Evolutionary conservation across 2,888 invertebrate genomes (phyloP).

Genomic region (Ypsolopha sequella): DNA sequence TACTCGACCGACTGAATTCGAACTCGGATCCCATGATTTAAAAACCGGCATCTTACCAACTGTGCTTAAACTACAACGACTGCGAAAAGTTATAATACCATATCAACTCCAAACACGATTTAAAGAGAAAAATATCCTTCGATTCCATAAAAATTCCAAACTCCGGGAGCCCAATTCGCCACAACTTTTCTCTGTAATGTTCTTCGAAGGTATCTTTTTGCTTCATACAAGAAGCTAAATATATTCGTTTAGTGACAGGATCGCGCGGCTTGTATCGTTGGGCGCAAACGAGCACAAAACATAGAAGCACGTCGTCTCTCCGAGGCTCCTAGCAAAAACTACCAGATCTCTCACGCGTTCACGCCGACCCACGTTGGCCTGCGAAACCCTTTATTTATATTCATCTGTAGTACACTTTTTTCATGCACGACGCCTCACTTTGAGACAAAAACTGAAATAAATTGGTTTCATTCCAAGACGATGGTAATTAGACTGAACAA

Average conservation of each 20-base stretch:
- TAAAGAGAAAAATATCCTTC: too few relatives aligned
- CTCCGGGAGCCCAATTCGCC: too few relatives aligned
- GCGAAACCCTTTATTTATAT: too few relatives aligned
- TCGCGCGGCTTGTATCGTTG: conserved; percentile 20
- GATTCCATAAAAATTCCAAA: too few relatives aligned
- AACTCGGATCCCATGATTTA: too few relatives aligned
- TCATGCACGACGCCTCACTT: conserved; percentile 27
- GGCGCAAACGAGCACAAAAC: conserved; percentile 28
- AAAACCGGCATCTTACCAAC: too few relatives aligned
- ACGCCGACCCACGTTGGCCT: conserved; percentile 18
- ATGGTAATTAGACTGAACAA: conserved; percentile 28
- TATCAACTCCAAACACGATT: too few relatives aligned
- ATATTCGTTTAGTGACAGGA: conserved; percentile 20
- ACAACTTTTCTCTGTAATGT: too few relatives aligned
- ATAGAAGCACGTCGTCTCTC: conserved; percentile 17
- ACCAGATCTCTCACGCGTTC: conserved; percentile 29
- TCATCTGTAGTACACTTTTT: conserved; percentile 22
- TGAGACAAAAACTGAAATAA: conserved; percentile 28
- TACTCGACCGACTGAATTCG: too few relatives aligned
- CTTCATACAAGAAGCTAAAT: conserved; percentile 8
- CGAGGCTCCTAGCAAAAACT: conserved; percentile 31
- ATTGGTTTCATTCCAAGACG: conserved; percentile 21
- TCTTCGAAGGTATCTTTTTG: background rate
- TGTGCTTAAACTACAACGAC: too few relatives aligned
- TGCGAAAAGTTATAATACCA: too few relatives aligned